Evolutionary conservation across 2,888 invertebrate genomes (phyloP).

Genomic region (Sarcophaga subvicina): DNA sequence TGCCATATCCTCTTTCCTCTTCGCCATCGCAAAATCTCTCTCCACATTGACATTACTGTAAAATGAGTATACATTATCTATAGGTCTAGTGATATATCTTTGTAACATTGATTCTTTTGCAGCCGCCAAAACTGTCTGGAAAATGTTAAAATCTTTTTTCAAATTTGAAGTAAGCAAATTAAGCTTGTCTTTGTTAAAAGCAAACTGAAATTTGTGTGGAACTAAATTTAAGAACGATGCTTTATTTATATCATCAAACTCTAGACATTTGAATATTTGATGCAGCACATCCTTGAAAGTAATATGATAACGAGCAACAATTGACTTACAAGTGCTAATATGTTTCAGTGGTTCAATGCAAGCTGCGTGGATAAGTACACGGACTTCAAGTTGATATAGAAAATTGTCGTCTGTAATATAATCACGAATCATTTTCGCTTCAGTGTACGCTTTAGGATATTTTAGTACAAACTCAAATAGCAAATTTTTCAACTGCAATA

Average conservation of each 20-base stretch:
- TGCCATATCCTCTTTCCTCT: background rate
- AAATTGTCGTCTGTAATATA: slow-evolving; percentile 29
- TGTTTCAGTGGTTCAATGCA: slow-evolving; percentile 39
- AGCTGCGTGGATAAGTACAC: slow-evolving; percentile 32
- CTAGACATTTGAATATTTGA: slow-evolving; percentile 18
- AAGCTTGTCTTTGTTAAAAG: slow-evolving; percentile 29
- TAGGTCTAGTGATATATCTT: slow-evolving; percentile 1
- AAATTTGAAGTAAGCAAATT: slow-evolving; percentile 39
- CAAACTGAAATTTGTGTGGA: slow-evolving; percentile 9
- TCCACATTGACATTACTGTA: background rate
- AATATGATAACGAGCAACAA: slow-evolving; percentile 31
- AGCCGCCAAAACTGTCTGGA: slow-evolving; percentile 12
- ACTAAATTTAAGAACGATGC: slow-evolving; percentile 19
- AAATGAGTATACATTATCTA: too few species aligned
- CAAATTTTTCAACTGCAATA: slow-evolving; percentile 9
- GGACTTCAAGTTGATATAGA: slow-evolving; percentile 37
- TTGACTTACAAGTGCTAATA: slow-evolving; percentile 44
- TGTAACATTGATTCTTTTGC: slow-evolving; percentile 26
- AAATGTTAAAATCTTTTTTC: slow-evolving; percentile 29
- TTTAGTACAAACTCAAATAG: slow-evolving; percentile 16
- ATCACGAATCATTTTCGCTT: slow-evolving; percentile 25
- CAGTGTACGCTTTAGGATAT: slow-evolving; percentile 24
- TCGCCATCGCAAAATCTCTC: slow-evolving; percentile 14
- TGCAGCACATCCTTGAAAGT: slow-evolving; percentile 40
- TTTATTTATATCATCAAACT: background rate